These are phyloP conservation scores for Rhagoletis zephyria DNA, from an alignment of 1,140 invertebrate genomes.

Conservation along the genomic window DNA sequence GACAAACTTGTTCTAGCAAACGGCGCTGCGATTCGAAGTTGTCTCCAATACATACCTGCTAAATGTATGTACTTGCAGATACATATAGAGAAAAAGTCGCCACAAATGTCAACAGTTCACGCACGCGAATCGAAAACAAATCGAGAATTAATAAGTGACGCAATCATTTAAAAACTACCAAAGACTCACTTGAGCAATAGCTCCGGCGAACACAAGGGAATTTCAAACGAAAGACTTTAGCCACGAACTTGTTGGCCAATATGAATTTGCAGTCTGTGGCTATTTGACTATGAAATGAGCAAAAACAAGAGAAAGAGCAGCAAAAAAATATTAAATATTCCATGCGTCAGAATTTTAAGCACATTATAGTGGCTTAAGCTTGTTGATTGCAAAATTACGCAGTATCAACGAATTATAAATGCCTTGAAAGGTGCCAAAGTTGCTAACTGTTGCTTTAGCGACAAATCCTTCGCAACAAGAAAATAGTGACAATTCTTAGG, in stretches of 20 bases:
- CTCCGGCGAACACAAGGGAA: conserved; percentile 6
- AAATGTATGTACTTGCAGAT: background rate
- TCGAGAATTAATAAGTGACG: conserved; percentile 34
- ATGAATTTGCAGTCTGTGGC: background rate
- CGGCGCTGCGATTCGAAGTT: background rate
- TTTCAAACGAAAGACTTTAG: conserved; percentile 55
- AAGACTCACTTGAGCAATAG: background rate
- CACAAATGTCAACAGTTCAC: background rate
- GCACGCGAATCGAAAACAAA: conserved; percentile 29
- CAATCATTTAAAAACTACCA: conserved; percentile 49
- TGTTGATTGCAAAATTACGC: conserved; percentile 6
- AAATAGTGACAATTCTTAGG: conserved; percentile 15
- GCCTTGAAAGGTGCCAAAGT: conserved; percentile 2
- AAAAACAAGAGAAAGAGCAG: background rate
- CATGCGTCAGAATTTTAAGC: conserved; percentile 22
- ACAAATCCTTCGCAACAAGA: background rate
- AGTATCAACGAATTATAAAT: background rate
- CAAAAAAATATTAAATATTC: background rate
- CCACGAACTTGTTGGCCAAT: conserved; percentile 50
- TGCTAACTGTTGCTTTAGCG: background rate
- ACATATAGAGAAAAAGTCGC: background rate
- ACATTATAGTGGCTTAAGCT: conserved; percentile 32
- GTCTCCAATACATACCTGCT: background rate
- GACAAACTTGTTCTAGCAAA: conserved; percentile 21
- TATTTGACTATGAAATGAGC: background rate